A percentile compares a stretch with the other conserved stretches of the same genome.
These are phyloP conservation scores for Macroglossus sobrinus DNA, from an alignment of 2,113 vertebrate species.

Conservation along the genomic window DNA sequence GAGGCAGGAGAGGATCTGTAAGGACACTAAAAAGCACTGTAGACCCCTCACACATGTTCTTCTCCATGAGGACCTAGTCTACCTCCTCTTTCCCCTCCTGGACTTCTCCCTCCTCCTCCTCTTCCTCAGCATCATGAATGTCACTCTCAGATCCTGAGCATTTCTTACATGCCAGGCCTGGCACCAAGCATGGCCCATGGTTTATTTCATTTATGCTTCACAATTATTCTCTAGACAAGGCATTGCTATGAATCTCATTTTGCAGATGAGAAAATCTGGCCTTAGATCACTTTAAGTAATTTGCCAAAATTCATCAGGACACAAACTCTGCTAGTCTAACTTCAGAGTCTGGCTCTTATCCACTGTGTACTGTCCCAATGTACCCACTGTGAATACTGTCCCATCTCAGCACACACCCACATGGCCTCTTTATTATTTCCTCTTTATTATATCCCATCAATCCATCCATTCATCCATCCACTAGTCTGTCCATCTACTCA, in stretches of 20 bases:
- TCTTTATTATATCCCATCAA: no score
- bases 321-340: neutral
- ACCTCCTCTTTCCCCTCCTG: neutral
- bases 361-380: neutral
- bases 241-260: neutral
- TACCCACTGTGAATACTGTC: neutral
- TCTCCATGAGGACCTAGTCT: fast-evolving
- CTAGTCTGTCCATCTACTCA: no score
- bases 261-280: neutral
- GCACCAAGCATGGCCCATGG: neutral
- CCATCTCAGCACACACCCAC: neutral
- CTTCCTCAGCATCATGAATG: neutral
- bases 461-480: neutral
- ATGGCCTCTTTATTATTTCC: neutral
- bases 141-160: neutral
- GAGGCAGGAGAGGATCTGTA: no score
- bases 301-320: neutral
- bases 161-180: neutral
- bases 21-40: fast-evolving
- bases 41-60: fast-evolving
- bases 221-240: neutral
- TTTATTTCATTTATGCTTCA: neutral
- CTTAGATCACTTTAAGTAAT: neutral
- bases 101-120: fast-evolving
- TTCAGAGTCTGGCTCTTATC: neutral